Base-by-base conservation (phyloP, 2,113 vertebrate species). In the Coryphaenoides rupestris region DNA sequence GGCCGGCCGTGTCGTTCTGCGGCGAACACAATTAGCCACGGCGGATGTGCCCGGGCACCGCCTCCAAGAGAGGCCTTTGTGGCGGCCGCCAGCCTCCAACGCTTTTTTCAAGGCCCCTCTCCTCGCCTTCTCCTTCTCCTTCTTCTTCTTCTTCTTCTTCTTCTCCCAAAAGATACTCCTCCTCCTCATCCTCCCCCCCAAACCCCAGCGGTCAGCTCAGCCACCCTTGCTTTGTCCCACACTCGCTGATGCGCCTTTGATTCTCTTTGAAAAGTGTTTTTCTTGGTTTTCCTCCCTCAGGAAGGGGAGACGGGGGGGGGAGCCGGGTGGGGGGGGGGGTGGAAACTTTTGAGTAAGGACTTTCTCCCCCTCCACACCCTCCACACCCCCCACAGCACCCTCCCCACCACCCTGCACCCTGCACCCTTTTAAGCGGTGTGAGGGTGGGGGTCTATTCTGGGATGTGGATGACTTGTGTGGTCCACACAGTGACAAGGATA, bases 11-110 rank as follows among this genome's bases (percentile, higher is more conserved):
- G 68, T 74, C 80, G 80, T 90, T 89, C 86, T 71, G 76, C 74
- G 76, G 68, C 69, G 85, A 89, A 90, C 80, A 90, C 85, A 89
- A 92, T 91, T 90, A 90, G 76, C 84, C 70, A 82, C 72, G 87
- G 82, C 72, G 87, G 82, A 79, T 40, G 75, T 65, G 70, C 47
- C 69, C 66, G 21, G 81, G 75, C 69, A 66, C 65, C 17, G 74
- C 84, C 81, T 83, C 82, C 70, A 65, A n/a, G n/a, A n/a, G n/a
- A n/a, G n/a, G n/a, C n/a, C n/a, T n/a, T n/a, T n/a, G n/a, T 71
- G 83, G 75, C 69, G 74, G 82, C 79, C 80, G 84, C 80, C 85
- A 81, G 73, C 76, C 80, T 76, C 56, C 65, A 77, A 80, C 71
- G 78, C 66, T 33, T 9, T 33, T 33, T 9, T 33, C 28, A 4